Percentiles rank a stretch among this genome's conserved stretches.
These are phyloP conservation scores for Ictalurus punctatus DNA, from an alignment of 2,113 vertebrate species.

Conservation along the genomic window DNA sequence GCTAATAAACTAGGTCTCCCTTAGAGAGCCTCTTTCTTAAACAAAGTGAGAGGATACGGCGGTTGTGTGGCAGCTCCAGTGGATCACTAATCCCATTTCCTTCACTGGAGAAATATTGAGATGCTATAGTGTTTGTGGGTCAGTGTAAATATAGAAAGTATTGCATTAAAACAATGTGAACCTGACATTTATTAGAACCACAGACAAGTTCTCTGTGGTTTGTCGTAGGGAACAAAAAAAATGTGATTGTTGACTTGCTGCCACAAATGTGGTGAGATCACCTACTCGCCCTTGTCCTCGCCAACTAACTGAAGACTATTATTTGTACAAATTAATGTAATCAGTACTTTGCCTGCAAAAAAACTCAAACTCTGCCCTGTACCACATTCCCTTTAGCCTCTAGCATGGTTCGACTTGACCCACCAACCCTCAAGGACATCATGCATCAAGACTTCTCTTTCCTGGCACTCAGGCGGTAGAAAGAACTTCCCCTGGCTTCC, in stretches of 20 bases:
- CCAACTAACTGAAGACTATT: background rate
- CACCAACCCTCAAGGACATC: background rate
- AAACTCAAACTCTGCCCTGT: background rate
- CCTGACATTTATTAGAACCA: background rate
- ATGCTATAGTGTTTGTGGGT: background rate
- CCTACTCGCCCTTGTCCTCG: background rate
- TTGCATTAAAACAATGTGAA: background rate
- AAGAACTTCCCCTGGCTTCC: background rate
- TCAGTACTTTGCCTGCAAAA: background rate
- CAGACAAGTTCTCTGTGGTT: background rate
- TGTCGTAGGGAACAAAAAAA: background rate
- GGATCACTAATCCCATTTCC: background rate
- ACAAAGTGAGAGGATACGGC: constrained; percentile 65
- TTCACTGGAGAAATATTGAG: background rate
- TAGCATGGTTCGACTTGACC: background rate
- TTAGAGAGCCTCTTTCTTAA: constrained; percentile 61
- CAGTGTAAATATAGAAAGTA: background rate
- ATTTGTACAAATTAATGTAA: no score
- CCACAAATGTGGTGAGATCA: background rate
- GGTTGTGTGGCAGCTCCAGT: constrained; percentile 31
- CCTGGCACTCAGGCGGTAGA: background rate
- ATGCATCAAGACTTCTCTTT: background rate
- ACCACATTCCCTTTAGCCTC: background rate
- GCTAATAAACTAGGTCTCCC: constrained; percentile 66
- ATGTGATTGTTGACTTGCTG: background rate